These are phyloP conservation scores for Halichoeres trimaculatus DNA, from an alignment of 2,113 vertebrate species.

Conservation along the genomic window DNA sequence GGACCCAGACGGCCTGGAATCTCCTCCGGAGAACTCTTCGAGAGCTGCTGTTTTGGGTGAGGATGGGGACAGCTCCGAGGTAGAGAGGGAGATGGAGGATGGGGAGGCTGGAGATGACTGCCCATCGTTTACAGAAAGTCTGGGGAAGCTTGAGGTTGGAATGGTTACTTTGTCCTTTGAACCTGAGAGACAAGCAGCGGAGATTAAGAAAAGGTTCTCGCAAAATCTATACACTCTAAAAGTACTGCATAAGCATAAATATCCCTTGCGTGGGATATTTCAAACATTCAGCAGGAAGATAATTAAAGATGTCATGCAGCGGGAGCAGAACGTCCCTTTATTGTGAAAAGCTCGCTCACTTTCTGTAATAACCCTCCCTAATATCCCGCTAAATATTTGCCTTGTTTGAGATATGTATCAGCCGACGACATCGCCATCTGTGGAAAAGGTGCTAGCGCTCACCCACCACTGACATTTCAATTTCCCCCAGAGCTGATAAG, in stretches of 20 bases:
- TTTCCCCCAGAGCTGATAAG: conserved; percentile 69
- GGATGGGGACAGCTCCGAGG: conserved; percentile 80
- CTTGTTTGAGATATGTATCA: conserved; percentile 59
- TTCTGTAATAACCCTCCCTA: conserved; percentile 31
- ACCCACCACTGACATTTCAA: conserved; percentile 64
- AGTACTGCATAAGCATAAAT: no score
- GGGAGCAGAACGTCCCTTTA: conserved; percentile 19
- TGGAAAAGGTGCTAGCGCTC: conserved; percentile 49
- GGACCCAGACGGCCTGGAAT: conserved; percentile 43
- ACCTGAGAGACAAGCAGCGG: conserved; percentile 78
- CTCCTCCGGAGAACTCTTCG: conserved; percentile 76
- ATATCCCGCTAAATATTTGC: conserved; percentile 51
- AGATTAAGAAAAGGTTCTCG: conserved; percentile 30
- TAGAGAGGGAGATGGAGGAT: conserved; percentile 82
- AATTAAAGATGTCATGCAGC: conserved; percentile 49
- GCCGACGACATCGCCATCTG: conserved; percentile 36
- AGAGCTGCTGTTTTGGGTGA: conserved; percentile 45
- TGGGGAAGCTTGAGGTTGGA: conserved; percentile 85
- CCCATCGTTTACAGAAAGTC: conserved; percentile 83
- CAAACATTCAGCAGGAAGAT: conserved; percentile 21
- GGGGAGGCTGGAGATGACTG: conserved; percentile 85
- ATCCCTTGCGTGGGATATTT: conserved; percentile 12
- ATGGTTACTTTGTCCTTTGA: conserved; percentile 86
- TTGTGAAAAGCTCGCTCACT: background rate
- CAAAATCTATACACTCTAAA: background rate